These are phyloP conservation scores for Tragelaphus strepsiceros DNA, from an alignment of 2,113 vertebrate genomes.

Conservation along the genomic window DNA sequence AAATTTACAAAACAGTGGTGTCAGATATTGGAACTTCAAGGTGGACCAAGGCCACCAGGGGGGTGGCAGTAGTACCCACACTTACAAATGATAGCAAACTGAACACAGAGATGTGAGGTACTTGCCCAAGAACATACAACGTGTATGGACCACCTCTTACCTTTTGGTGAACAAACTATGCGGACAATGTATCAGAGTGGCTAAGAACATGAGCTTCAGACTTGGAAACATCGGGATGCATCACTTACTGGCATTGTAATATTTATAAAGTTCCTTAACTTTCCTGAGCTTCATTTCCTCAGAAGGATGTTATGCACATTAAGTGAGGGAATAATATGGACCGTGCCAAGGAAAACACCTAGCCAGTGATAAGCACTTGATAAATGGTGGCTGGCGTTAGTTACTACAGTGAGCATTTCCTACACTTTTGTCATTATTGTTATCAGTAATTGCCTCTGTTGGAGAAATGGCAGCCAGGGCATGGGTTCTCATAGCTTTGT, in stretches of 20 bases:
- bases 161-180: background rate
- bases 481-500: background rate
- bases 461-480: background rate
- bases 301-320: background rate
- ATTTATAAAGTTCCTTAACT: background rate
- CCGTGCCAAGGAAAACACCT: background rate
- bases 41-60: background rate
- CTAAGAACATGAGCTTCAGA: background rate
- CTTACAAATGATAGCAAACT: background rate
- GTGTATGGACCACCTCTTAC: fast-evolving
- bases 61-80: background rate
- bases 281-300: background rate
- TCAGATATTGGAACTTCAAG: background rate
- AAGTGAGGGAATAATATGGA: background rate
- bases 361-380: background rate
- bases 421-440: background rate
- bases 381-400: background rate
- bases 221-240: background rate
- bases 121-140: background rate
- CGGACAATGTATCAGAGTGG: fast-evolving
- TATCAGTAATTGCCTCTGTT: background rate
- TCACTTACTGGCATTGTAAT: background rate
- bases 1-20: background rate
- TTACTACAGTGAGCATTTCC: background rate
- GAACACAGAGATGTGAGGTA: background rate